Conservation (phyloP, 2,113 vertebrate species). For the Vulpes ferrilata region DNA sequence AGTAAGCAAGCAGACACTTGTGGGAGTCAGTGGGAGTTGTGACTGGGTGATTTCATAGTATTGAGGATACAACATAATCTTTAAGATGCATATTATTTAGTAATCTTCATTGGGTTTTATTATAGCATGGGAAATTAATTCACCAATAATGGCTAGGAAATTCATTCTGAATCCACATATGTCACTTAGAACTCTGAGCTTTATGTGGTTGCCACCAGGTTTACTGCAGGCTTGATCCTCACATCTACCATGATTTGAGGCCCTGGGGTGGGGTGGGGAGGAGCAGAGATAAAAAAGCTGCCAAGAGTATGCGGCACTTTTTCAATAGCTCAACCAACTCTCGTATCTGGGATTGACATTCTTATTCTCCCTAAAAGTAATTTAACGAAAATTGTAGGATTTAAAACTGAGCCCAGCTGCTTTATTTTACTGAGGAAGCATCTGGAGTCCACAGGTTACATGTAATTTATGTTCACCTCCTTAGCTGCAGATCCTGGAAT, state of each 20-base stretch:
- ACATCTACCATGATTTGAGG: not conserved
- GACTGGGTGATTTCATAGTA: not conserved
- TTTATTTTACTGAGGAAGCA: not conserved
- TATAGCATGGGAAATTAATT: not conserved
- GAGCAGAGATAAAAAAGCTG: not conserved
- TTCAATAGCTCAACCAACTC: not conserved
- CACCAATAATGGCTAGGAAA: not conserved
- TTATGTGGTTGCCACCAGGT: not conserved
- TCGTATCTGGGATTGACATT: not conserved
- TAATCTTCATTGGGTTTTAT: not conserved
- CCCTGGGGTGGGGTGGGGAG: not conserved
- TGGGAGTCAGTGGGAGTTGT: not conserved
- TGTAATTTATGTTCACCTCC: not conserved
- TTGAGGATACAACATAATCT: not conserved
- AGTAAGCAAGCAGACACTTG: not conserved
- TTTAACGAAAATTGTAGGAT: not conserved
- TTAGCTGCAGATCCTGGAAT: not conserved
- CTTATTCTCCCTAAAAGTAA: not conserved
- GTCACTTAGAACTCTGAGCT: not conserved
- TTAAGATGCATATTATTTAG: not conserved
- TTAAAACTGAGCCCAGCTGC: not conserved
- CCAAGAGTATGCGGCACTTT: not conserved
- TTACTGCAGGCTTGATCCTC: not conserved
- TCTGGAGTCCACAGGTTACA: not conserved
- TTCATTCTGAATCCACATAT: not conserved